Percentiles rank a stretch among this genome's conserved stretches.
phyloP scores from a whole-genome alignment of 2,113 vertebrate species.

The Pongo pygmaeus region DNA sequence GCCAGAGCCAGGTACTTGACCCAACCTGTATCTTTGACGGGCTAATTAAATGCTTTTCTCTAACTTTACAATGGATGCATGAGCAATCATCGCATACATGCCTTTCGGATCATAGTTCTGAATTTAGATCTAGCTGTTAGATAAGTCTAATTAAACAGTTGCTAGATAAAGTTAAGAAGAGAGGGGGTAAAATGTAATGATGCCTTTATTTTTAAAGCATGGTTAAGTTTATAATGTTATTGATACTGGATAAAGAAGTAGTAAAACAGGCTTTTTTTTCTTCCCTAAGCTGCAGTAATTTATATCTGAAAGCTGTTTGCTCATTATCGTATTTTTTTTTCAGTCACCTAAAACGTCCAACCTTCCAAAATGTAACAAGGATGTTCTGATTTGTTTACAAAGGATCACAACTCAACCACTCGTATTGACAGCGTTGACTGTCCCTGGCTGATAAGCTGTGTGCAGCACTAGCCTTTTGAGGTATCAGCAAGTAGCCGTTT shows the following conservation, averaged over 20 bases:
- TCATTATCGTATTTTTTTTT: not conserved
- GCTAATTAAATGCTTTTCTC: conserved; percentile 60
- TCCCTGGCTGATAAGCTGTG: not conserved
- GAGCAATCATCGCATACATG: conserved; percentile 39
- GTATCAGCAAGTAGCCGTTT: not conserved
- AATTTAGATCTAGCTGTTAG: conserved; percentile 63
- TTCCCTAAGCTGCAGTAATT: conserved; percentile 66
- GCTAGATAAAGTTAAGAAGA: conserved; percentile 37
- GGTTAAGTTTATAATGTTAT: conserved; percentile 29
- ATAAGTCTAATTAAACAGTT: conserved; percentile 52
- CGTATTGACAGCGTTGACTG: not conserved
- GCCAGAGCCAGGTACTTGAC: conserved; percentile 82
- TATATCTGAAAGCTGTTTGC: conserved; percentile 48
- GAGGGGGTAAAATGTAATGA: not conserved
- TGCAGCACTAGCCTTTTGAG: not conserved
- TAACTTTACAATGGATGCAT: conserved; percentile 57
- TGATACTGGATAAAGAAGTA: not conserved
- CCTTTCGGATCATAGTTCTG: not conserved
- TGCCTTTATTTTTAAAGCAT: conserved; percentile 52
- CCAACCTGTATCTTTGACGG: conserved; percentile 15
- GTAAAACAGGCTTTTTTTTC: not conserved
- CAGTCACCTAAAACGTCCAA: not conserved
- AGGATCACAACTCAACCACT: not conserved
- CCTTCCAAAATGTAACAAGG: conserved; percentile 14
- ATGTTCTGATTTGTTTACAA: conserved; percentile 63